Evolutionary conservation across 2,113 vertebrate species (phyloP).

Genomic region (Herpetotheres cachinnans): DNA sequence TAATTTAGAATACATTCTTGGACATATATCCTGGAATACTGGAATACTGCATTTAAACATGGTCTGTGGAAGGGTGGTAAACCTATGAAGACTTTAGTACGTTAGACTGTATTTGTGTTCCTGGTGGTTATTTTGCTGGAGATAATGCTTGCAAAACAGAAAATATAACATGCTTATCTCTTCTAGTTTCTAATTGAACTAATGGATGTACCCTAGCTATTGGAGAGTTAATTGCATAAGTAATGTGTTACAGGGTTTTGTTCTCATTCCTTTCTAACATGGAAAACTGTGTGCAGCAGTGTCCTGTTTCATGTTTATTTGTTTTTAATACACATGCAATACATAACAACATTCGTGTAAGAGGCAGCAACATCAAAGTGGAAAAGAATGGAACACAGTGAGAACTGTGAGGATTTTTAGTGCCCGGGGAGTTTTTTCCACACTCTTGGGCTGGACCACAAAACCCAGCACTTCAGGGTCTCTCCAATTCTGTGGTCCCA

Average conservation of each 20-base stretch:
- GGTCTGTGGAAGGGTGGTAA: background rate
- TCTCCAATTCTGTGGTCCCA: background rate
- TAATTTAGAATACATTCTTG: background rate
- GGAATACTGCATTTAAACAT: background rate
- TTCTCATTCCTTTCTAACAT: background rate
- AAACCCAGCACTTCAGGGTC: background rate
- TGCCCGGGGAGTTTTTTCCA: background rate
- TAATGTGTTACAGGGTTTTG: background rate
- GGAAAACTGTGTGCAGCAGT: background rate
- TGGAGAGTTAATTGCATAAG: background rate
- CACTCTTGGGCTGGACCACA: background rate
- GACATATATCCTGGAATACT: background rate
- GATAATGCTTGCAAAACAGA: background rate
- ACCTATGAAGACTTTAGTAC: background rate
- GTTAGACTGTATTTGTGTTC: background rate
- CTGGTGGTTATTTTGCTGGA: background rate
- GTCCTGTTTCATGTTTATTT: background rate
- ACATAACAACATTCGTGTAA: background rate
- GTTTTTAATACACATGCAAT: background rate
- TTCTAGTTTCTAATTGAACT: background rate
- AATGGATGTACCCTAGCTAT: background rate
- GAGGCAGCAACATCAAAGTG: background rate
- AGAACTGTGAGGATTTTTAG: background rate
- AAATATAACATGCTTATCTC: background rate
- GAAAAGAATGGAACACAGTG: background rate